These are phyloP conservation scores for Eremobia ochroleuca DNA, from an alignment of 2,888 invertebrate genomes.

Conservation along the genomic window DNA sequence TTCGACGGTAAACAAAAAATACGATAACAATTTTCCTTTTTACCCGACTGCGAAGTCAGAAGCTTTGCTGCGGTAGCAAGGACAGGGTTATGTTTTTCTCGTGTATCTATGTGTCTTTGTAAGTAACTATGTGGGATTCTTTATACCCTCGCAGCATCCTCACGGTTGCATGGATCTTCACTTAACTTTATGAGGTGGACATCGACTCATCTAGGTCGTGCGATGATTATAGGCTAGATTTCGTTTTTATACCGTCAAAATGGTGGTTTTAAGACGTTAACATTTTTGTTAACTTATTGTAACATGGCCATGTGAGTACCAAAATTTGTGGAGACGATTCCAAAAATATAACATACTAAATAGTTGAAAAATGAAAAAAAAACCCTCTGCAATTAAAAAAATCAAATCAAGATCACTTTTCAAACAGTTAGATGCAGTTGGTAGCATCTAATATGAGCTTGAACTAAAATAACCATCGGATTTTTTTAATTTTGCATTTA, in stretches of 20 bases:
- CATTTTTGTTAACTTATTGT: no score
- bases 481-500: not conserved
- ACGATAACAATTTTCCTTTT: not conserved
- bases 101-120: not conserved
- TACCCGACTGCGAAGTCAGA: not conserved
- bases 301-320: not conserved
- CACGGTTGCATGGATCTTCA: not conserved
- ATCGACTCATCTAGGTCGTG: not conserved
- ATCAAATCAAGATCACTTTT: no score
- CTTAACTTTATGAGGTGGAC: not conserved
- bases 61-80: not conserved
- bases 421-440: not conserved
- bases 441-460: not conserved
- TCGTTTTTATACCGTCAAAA: not conserved
- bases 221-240: not conserved
- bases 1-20: conserved; percentile 10
- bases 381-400: not conserved
- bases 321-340: not conserved
- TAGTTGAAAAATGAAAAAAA: not conserved
- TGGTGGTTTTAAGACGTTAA: not conserved
- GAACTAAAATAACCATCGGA: not conserved
- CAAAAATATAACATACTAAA: not conserved
- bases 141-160: not conserved
- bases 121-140: not conserved
- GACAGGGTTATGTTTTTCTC: not conserved